Percentiles rank a stretch among this genome's conserved stretches.
Conservation (phyloP, 2,113 vertebrate genomes). For the Mormyrus lacerda region DNA sequence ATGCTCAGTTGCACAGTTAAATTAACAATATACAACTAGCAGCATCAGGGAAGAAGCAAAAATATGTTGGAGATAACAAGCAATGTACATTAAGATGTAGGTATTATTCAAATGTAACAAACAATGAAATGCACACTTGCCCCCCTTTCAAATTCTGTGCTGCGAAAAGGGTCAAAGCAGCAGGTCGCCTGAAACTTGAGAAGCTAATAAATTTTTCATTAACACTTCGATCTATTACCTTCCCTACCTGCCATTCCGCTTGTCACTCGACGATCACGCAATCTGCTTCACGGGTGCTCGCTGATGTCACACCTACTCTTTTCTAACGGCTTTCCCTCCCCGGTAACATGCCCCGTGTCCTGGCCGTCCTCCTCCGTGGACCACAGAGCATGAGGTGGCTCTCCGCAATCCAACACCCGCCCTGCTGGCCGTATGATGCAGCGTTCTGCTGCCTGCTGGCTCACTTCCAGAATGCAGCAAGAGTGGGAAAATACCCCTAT, state of each 20-base stretch:
- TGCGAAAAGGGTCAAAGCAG: constrained; percentile 26
- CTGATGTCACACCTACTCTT: constrained; percentile 13
- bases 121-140: constrained; percentile 13
- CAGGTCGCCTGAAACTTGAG: constrained; percentile 21
- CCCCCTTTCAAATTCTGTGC: constrained; percentile 23
- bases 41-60: not conserved
- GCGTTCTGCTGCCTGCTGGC: constrained; percentile 30
- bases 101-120: not conserved
- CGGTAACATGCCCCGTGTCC: not conserved
- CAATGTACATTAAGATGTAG: not conserved
- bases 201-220: constrained; percentile 46
- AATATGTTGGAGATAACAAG: not conserved
- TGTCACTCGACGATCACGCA: constrained; percentile 41
- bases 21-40: not conserved
- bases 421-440: constrained; percentile 24
- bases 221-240: constrained; percentile 23
- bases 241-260: constrained; percentile 61
- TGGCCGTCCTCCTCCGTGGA: constrained; percentile 4
- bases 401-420: constrained; percentile 30
- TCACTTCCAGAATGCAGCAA: constrained; percentile 25
- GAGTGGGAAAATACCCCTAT: not conserved
- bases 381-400: constrained; percentile 19
- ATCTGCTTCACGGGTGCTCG: constrained; percentile 37
- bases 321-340: constrained; percentile 17
- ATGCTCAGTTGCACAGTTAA: not conserved